A percentile compares a stretch with the other conserved stretches of the same genome.
Evolutionary conservation across 2,888 invertebrate species (phyloP).

Genomic region (Drosophila helvetica): DNA sequence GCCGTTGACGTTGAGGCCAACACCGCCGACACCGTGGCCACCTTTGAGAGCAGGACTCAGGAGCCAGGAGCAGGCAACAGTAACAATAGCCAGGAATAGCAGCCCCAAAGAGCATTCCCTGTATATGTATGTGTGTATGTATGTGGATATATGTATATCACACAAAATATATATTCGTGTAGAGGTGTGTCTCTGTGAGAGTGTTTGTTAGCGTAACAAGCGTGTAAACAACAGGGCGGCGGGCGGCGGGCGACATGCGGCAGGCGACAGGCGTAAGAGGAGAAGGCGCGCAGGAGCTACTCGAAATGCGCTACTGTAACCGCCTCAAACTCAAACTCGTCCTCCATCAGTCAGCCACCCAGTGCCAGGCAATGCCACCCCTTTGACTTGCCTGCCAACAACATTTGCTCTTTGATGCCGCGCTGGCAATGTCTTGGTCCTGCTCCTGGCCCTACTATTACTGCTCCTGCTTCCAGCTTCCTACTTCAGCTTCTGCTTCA

Average conservation of each 20-base stretch:
- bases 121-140: slow-evolving; percentile 23
- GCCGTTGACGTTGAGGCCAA: slow-evolving; percentile 62
- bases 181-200: slow-evolving; percentile 3
- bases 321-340: slow-evolving; percentile 23
- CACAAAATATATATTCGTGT: neutral
- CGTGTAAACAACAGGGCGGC: slow-evolving; percentile 69
- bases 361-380: neutral
- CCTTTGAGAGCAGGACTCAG: slow-evolving; percentile 43
- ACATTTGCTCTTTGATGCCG: slow-evolving; percentile 73
- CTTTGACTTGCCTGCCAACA: slow-evolving; percentile 43
- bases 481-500: slow-evolving; percentile 17
- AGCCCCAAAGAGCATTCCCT: slow-evolving; percentile 6
- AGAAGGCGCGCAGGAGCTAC: slow-evolving; percentile 59
- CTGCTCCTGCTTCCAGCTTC: slow-evolving; percentile 6
- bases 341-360: slow-evolving; percentile 1
- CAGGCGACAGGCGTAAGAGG: slow-evolving; percentile 64
- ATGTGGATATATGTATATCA: too few relatives aligned
- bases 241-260: too few relatives aligned
- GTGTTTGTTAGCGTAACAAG: slow-evolving; percentile 69
- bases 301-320: slow-evolving; percentile 70
- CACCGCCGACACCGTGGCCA: slow-evolving; percentile 56
- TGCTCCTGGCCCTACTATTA: slow-evolving; percentile 2
- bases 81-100: slow-evolving; percentile 54
- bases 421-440: slow-evolving; percentile 42
- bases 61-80: slow-evolving; percentile 15